phyloP scores from a whole-genome alignment of 2,113 vertebrate genomes.

The Oncorhynchus masou region DNA sequence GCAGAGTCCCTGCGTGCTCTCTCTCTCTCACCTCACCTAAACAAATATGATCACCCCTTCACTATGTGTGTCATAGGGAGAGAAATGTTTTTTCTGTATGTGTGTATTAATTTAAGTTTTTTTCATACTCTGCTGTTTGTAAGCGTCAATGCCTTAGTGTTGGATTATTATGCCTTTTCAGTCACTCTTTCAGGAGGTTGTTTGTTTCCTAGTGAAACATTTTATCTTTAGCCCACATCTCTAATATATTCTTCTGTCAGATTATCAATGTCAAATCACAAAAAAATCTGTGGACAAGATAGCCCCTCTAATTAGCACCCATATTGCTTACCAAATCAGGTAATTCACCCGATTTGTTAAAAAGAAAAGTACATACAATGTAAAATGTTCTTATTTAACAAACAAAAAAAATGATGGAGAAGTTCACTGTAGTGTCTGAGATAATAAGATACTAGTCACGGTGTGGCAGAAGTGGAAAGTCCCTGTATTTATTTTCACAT shows the following conservation, averaged over 20 bases:
- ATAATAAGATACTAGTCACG: conserved; percentile 25
- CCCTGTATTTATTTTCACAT: conserved; percentile 54
- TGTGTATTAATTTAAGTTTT: conserved; percentile 44
- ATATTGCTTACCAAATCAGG: neutral
- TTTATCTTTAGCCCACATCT: conserved; percentile 11
- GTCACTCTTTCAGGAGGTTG: conserved; percentile 39
- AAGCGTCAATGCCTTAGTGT: conserved; percentile 64
- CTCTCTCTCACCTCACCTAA: conserved; percentile 12
- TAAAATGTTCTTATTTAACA: neutral
- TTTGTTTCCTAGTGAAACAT: conserved; percentile 54
- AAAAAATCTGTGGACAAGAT: neutral
- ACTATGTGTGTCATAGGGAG: conserved; percentile 21
- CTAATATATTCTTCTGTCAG: conserved; percentile 37
- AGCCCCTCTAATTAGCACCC: neutral
- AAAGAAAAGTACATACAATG: neutral
- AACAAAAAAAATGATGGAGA: neutral
- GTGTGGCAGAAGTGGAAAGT: conserved; percentile 11
- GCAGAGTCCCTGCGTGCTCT: neutral
- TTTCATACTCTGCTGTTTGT: conserved; percentile 42
- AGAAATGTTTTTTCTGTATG: conserved; percentile 11
- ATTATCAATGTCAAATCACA: neutral
- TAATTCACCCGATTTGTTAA: neutral
- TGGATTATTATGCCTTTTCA: conserved; percentile 50
- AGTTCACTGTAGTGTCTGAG: conserved; percentile 32
- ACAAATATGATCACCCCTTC: conserved; percentile 18